These are phyloP conservation scores for Etheostoma perlongum DNA, from an alignment of 2,797 vertebrate species.

Conservation along the genomic window DNA sequence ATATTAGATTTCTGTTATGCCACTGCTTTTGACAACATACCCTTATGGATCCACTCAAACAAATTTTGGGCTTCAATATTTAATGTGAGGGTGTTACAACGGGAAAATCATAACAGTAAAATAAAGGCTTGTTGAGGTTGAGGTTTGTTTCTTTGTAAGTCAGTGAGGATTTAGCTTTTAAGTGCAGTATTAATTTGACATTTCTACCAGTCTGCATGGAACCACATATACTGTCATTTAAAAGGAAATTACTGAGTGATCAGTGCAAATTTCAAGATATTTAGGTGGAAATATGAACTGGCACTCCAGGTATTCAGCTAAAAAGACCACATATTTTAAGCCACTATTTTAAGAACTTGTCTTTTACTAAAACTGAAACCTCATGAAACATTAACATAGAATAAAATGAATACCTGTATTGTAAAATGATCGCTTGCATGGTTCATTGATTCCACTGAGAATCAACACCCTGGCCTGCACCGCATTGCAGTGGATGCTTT, in stretches of 20 bases:
- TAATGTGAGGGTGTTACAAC: conserved; percentile 40
- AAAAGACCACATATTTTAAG: neutral
- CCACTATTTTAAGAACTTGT: neutral
- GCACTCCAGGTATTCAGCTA: conserved; percentile 14
- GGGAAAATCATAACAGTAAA: conserved; percentile 36
- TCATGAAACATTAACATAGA: neutral
- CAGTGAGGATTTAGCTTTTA: conserved; percentile 23
- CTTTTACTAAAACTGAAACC: neutral
- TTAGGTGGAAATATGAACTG: neutral
- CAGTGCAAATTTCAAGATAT: conserved; percentile 8
- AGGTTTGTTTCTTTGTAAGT: neutral
- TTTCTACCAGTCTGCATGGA: conserved; percentile 26
- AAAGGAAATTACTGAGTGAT: conserved; percentile 31
- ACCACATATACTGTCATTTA: conserved; percentile 43
- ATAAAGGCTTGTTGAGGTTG: conserved; percentile 13
- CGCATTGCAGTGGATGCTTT: conserved; percentile 4
- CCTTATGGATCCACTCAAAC: conserved; percentile 44
- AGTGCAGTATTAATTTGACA: conserved; percentile 35
- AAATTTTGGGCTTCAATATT: conserved; percentile 54
- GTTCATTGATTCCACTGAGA: conserved; percentile 6
- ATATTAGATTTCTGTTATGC: conserved; percentile 51
- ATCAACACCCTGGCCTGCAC: conserved; percentile 15
- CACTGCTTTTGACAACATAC: conserved; percentile 48
- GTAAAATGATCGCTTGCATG: neutral
- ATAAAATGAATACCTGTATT: neutral